Conservation (phyloP, 2,797 vertebrate genomes). For the Anableps anableps region DNA sequence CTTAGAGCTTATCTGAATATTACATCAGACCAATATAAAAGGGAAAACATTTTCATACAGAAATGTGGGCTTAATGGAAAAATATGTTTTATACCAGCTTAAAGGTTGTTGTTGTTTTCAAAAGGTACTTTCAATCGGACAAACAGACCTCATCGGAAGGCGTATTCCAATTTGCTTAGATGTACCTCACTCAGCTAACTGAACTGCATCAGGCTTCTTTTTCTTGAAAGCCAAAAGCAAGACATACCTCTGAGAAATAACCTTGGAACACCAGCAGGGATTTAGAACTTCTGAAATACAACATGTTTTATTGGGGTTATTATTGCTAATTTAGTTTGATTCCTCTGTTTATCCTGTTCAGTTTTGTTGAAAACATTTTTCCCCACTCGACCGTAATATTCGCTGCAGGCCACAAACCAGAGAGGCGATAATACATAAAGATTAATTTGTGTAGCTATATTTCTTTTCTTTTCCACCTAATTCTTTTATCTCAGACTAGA, state of each 20-base stretch:
- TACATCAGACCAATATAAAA: background rate
- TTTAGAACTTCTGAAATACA: background rate
- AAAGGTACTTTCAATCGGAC: too few relatives aligned
- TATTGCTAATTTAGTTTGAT: too few relatives aligned
- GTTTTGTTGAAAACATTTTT: background rate
- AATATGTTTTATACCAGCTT: background rate
- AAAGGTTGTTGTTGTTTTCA: background rate
- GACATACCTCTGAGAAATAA: too few relatives aligned
- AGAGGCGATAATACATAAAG: background rate
- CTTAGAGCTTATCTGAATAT: too few relatives aligned
- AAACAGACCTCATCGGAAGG: too few relatives aligned
- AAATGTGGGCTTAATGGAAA: background rate
- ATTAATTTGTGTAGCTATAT: background rate
- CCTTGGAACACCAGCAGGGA: background rate
- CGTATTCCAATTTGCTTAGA: background rate
- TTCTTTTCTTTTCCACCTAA: too few relatives aligned
- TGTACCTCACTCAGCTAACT: background rate
- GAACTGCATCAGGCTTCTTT: background rate
- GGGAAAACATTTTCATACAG: background rate
- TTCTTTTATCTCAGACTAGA: background rate
- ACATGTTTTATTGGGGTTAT: background rate
- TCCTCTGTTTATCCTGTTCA: too few relatives aligned
- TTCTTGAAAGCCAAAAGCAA: background rate
- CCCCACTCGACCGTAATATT: background rate
- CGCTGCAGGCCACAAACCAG: background rate